These are phyloP conservation scores for Podocnemis expansa DNA, from an alignment of 2,113 vertebrate genomes.

Conservation along the genomic window DNA sequence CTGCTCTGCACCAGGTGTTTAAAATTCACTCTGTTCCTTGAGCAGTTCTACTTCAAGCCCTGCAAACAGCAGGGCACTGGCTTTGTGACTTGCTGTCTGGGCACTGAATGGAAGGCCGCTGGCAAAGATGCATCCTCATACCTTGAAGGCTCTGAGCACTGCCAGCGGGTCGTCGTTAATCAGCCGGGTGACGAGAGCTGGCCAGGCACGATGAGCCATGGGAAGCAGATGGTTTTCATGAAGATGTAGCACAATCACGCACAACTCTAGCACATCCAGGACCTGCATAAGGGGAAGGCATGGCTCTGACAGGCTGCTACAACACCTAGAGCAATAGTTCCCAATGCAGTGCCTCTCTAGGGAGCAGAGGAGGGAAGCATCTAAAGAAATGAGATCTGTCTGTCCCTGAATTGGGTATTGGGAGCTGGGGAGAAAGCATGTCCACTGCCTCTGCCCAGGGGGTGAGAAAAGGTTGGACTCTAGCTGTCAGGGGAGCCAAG, in stretches of 20 bases:
- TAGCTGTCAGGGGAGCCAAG: background rate
- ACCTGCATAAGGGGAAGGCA: conserved; percentile 74
- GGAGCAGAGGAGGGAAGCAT: background rate
- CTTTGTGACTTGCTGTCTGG: background rate
- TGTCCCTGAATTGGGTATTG: background rate
- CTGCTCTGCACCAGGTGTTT: background rate
- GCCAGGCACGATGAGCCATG: conserved; percentile 92
- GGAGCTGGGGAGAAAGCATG: background rate
- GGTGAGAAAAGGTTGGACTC: background rate
- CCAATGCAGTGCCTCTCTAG: fast-evolving
- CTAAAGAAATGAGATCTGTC: fast-evolving
- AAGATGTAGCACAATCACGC: conserved; percentile 82
- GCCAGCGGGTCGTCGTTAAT: conserved; percentile 86
- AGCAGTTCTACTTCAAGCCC: background rate
- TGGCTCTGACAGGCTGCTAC: background rate
- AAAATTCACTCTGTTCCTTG: background rate
- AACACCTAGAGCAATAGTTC: background rate
- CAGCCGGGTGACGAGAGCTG: conserved; percentile 87
- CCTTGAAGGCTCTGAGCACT: conserved; percentile 92
- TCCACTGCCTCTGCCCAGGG: too few relatives aligned
- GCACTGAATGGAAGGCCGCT: background rate
- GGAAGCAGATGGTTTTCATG: conserved; percentile 87
- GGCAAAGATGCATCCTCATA: conserved; percentile 50
- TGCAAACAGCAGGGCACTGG: background rate
- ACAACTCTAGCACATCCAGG: conserved; percentile 88